Percentiles rank a stretch among this genome's conserved stretches.
Evolutionary conservation across 64 coral and sea anemone species (phyloP).

Genomic region (Astreopora myriophthalma): DNA sequence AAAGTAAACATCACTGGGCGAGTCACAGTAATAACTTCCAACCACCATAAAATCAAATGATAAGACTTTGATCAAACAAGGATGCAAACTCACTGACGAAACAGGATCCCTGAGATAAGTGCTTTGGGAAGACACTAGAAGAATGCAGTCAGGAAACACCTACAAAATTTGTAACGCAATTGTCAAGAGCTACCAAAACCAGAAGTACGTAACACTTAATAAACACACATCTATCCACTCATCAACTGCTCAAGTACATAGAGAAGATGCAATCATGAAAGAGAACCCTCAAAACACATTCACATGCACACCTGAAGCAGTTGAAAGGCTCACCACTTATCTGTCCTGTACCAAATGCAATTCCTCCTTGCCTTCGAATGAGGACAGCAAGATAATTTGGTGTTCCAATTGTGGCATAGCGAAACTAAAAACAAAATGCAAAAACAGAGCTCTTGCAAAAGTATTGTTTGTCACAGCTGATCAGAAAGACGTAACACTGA

Average conservation of each 20-base stretch:
- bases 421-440: not conserved
- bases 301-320: slow-evolving; percentile 29
- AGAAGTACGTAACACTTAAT: slow-evolving; percentile 75
- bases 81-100: slow-evolving; percentile 65
- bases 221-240: slow-evolving; percentile 56
- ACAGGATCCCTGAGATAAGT: slow-evolving; percentile 75
- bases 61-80: slow-evolving; percentile 62
- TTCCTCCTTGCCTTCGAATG: slow-evolving; percentile 35
- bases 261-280: slow-evolving; percentile 43
- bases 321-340: not conserved
- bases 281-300: slow-evolving; percentile 36
- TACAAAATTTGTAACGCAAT: not conserved
- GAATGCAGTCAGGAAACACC: not conserved
- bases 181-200: not conserved
- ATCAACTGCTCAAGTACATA: slow-evolving; percentile 54
- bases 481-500: slow-evolving; percentile 51
- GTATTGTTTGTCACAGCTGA: slow-evolving; percentile 61
- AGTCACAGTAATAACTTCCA: slow-evolving; percentile 57
- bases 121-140: slow-evolving; percentile 66
- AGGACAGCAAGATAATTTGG: slow-evolving; percentile 46
- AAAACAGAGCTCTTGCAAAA: slow-evolving; percentile 22
- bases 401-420: slow-evolving; percentile 55
- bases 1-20: slow-evolving; percentile 72
- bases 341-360: slow-evolving; percentile 52
- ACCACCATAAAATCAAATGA: slow-evolving; percentile 56